phyloP scores from a whole-genome alignment of 2,888 invertebrate species.

The Microplitis manilae region DNA sequence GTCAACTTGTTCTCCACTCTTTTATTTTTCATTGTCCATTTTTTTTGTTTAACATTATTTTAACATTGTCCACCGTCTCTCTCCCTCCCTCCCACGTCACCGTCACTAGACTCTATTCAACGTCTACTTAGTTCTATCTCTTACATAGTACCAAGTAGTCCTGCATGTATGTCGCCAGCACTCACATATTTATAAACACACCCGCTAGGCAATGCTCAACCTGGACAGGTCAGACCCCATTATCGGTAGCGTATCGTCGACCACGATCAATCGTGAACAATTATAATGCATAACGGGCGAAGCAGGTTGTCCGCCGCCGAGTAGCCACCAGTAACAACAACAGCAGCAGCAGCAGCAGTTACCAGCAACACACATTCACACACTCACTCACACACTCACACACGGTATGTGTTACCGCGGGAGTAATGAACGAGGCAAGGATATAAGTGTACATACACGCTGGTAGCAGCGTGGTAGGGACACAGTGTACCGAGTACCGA shows the following conservation, averaged over 20 bases:
- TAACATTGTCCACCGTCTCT: slow-evolving; percentile 10
- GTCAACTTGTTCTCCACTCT: slow-evolving; percentile 18
- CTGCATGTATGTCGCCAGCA: slow-evolving; percentile 6
- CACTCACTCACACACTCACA: not conserved
- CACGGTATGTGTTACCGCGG: slow-evolving; percentile 32
- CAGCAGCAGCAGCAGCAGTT: not conserved
- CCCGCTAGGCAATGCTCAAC: slow-evolving; percentile 35
- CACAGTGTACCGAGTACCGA: not conserved
- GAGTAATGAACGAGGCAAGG: slow-evolving; percentile 35
- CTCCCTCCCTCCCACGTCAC: not conserved
- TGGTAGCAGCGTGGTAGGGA: not conserved
- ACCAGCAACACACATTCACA: slow-evolving; percentile 49
- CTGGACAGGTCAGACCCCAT: slow-evolving; percentile 45
- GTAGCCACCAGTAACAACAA: slow-evolving; percentile 5
- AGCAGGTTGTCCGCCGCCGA: slow-evolving; percentile 51
- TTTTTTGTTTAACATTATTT: not conserved
- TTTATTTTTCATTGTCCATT: slow-evolving; percentile 5
- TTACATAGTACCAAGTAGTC: not conserved
- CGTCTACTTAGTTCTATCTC: not conserved
- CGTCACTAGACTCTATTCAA: not conserved
- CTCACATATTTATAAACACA: slow-evolving; percentile 46
- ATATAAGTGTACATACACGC: slow-evolving; percentile 27
- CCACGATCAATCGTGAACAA: slow-evolving; percentile 53
- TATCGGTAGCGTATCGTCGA: slow-evolving; percentile 51
- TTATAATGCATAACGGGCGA: slow-evolving; percentile 60